phyloP scores from a whole-genome alignment of 2,797 vertebrate genomes.

The Glyptemys insculpta region DNA sequence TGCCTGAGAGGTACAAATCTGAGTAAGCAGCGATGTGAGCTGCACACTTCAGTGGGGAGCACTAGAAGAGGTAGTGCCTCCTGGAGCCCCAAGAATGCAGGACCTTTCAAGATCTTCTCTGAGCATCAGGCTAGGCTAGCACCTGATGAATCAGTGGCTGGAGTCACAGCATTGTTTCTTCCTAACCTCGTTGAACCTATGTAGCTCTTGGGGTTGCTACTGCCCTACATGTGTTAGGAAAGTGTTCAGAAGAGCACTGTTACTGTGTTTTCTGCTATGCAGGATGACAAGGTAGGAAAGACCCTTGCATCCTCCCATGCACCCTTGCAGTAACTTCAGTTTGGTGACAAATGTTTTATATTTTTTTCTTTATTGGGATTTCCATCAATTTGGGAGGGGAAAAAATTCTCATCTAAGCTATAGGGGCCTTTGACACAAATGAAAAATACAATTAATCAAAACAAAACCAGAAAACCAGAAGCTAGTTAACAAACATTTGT shows the following conservation, averaged over 20 bases:
- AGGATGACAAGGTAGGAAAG: not conserved
- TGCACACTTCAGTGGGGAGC: not conserved
- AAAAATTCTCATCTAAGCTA: not conserved
- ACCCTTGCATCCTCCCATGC: not conserved
- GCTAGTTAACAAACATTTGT: not conserved
- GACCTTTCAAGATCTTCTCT: not conserved
- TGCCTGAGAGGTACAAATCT: not conserved
- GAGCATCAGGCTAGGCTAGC: not conserved
- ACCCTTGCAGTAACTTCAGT: not conserved
- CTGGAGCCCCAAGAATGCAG: not conserved
- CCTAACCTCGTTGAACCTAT: not conserved
- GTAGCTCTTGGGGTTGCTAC: not conserved
- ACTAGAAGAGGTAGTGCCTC: not conserved
- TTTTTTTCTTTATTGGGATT: not conserved
- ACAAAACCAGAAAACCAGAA: not conserved
- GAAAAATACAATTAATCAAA: not conserved
- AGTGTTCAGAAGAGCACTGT: not conserved
- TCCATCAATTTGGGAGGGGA: not conserved
- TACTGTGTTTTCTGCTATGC: not conserved
- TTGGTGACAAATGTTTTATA: not conserved
- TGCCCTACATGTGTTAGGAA: not conserved
- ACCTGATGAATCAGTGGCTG: not conserved
- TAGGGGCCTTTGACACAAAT: not conserved
- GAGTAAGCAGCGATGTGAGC: not conserved
- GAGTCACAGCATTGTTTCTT: not conserved